Percentiles rank a stretch among this genome's conserved stretches.
phyloP scores from a whole-genome alignment of 2,113 vertebrate species.

The Meriones unguiculatus region DNA sequence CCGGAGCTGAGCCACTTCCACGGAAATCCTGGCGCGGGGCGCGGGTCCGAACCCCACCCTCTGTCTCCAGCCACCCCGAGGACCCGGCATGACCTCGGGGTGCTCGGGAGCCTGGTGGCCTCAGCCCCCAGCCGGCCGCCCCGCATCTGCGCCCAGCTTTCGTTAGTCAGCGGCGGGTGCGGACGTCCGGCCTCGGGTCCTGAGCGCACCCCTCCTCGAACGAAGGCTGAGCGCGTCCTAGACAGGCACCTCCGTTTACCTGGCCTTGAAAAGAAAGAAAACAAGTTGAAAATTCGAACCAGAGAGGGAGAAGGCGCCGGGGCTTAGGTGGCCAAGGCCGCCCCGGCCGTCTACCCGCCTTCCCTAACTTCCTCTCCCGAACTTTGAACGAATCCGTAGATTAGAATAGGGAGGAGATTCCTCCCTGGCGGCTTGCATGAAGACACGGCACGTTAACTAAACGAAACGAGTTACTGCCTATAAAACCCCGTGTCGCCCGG shows the following conservation, averaged over 20 bases:
- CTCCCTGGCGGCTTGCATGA: background rate
- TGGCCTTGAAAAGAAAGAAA: background rate
- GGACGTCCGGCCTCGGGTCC: background rate
- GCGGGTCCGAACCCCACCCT: background rate
- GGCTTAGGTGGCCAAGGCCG: accelerated
- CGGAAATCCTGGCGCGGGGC: background rate
- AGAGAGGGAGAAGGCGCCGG: background rate
- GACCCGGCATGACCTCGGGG: background rate
- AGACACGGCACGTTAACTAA: background rate
- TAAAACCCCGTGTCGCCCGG: background rate
- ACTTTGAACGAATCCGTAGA: background rate
- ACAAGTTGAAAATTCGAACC: background rate
- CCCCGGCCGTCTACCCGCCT: background rate
- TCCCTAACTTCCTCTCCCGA: background rate
- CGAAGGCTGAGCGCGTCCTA: background rate
- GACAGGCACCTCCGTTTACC: background rate
- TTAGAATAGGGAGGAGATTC: background rate
- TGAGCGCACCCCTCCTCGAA: background rate
- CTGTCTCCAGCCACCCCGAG: accelerated
- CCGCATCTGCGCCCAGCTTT: background rate
- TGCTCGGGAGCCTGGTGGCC: background rate
- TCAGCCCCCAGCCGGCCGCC: background rate
- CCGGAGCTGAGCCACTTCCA: no score
- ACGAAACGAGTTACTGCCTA: background rate
- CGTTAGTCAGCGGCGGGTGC: background rate